Percentiles rank a stretch among this genome's conserved stretches.
These are phyloP conservation scores for Anorthoa munda DNA, from an alignment of 2,888 invertebrate species.

Conservation along the genomic window DNA sequence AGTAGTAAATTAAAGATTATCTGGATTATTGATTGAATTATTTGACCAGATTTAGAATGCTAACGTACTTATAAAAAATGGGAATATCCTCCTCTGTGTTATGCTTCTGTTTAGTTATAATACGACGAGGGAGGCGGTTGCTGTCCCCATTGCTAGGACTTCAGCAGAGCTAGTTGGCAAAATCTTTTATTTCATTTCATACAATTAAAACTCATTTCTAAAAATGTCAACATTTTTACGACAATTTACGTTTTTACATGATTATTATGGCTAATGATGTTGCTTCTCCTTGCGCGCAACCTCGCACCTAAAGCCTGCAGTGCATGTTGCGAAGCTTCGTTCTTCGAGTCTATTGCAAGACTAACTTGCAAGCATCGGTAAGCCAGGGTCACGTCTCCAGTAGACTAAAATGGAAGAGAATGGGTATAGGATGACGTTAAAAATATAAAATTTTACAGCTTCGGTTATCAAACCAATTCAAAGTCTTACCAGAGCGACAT, in stretches of 20 bases:
- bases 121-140: too few relatives aligned
- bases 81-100: too few relatives aligned
- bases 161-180: too few relatives aligned
- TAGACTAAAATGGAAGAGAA: conserved; percentile 76
- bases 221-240: not conserved
- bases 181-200: not conserved
- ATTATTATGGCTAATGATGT: conserved; percentile 1
- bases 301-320: conserved; percentile 77
- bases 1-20: too few relatives aligned
- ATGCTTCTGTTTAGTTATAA: too few relatives aligned
- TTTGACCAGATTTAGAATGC: too few relatives aligned
- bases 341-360: conserved; percentile 82
- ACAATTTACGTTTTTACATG: not conserved
- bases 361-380: conserved; percentile 86
- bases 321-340: conserved; percentile 81
- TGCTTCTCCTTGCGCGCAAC: conserved; percentile 67
- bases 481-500: conserved; percentile 95
- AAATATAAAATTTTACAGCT: conserved; percentile 1
- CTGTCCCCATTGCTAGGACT: too few relatives aligned
- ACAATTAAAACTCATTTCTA: not conserved
- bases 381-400: conserved; percentile 85
- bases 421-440: not conserved
- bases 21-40: too few relatives aligned
- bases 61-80: too few relatives aligned
- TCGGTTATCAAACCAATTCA: not conserved